phyloP scores from a whole-genome alignment of 2,888 invertebrate genomes.

The Hydrotaea diabolus region DNA sequence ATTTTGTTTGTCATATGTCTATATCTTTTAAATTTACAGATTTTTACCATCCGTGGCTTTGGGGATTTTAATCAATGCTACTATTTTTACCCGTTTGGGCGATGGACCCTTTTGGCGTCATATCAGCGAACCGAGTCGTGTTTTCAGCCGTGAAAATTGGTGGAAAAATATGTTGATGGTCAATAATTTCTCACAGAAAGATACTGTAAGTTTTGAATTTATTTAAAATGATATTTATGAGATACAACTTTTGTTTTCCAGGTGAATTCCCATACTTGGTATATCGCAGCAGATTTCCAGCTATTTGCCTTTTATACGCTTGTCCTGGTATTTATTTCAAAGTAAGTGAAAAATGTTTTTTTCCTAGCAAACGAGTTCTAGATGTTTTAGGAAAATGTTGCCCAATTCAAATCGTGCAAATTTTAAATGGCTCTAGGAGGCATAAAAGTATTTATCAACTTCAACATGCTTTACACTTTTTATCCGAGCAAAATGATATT shows the following conservation, averaged over 20 bases:
- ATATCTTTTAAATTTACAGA: slow-evolving; percentile 56
- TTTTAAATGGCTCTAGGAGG: too few species aligned
- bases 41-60: slow-evolving; percentile 74
- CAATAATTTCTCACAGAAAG: slow-evolving; percentile 76
- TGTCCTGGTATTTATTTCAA: slow-evolving; percentile 72
- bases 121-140: slow-evolving; percentile 74
- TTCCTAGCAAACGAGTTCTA: too few species aligned
- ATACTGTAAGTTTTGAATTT: slow-evolving; percentile 70
- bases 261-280: slow-evolving; percentile 79
- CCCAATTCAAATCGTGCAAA: too few species aligned
- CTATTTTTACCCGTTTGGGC: slow-evolving; percentile 78
- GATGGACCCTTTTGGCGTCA: slow-evolving; percentile 81
- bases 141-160: slow-evolving; percentile 78
- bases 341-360: slow-evolving; percentile 68
- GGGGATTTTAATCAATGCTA: slow-evolving; percentile 74
- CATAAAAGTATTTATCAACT: too few species aligned
- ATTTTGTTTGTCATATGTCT: slow-evolving; percentile 6
- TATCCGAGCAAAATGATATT: too few species aligned
- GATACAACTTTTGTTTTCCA: slow-evolving; percentile 43
- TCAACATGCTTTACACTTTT: too few species aligned
- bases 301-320: slow-evolving; percentile 75
- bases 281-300: slow-evolving; percentile 77
- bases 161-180: slow-evolving; percentile 79
- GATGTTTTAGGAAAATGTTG: too few species aligned
- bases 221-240: too few species aligned